These are phyloP conservation scores for Narcine bancroftii DNA, from an alignment of 2,113 vertebrate species.

Conservation along the genomic window DNA sequence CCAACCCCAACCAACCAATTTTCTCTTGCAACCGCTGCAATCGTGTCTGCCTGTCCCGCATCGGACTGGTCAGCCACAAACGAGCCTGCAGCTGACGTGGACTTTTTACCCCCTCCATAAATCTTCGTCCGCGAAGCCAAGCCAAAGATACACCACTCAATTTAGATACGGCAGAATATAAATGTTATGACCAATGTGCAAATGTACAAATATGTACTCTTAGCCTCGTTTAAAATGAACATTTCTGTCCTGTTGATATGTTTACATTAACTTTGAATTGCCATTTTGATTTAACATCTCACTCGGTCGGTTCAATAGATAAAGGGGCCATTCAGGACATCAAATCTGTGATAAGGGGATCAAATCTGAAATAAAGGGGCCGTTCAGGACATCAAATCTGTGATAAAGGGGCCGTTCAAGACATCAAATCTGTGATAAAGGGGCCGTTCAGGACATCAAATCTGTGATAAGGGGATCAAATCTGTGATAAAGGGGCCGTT, in stretches of 20 bases:
- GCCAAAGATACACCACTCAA: not conserved
- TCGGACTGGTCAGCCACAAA: too few species aligned
- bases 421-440: too few species aligned
- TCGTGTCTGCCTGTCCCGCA: too few species aligned
- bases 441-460: not conserved
- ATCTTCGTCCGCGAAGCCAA: too few species aligned
- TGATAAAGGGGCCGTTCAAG: too few species aligned
- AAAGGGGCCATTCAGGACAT: not conserved
- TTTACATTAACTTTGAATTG: not conserved
- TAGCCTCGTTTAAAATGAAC: not conserved
- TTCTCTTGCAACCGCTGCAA: too few species aligned
- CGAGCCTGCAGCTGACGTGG: too few species aligned
- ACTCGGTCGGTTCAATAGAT: not conserved
- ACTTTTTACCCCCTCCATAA: too few species aligned
- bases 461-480: too few species aligned
- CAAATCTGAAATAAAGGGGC: not conserved
- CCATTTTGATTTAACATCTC: slow-evolving; percentile 9
- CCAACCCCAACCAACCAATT: too few species aligned
- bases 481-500: not conserved
- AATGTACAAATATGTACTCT: not conserved
- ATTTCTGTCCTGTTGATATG: not conserved
- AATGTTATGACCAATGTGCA: not conserved
- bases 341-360: not conserved
- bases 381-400: not conserved
- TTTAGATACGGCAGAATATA: not conserved